phyloP scores from a whole-genome alignment of 2,888 invertebrate species.

The Stenoptilia bipunctidactyla region DNA sequence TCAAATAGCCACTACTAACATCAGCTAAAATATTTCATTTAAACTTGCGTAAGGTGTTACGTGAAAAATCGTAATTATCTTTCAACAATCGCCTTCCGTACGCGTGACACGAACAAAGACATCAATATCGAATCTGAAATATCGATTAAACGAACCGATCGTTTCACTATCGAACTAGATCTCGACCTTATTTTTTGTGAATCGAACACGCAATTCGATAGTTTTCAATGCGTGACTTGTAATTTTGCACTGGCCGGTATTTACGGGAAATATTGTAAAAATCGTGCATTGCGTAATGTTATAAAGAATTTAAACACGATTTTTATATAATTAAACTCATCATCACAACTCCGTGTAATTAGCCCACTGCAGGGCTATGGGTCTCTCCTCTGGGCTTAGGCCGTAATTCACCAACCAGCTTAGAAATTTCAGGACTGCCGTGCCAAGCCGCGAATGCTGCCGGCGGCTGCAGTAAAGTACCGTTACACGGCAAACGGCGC shows the following conservation, averaged over 20 bases:
- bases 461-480: no score
- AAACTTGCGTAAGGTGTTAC: slow-evolving; percentile 56
- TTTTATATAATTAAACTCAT: no score
- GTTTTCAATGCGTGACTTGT: background rate
- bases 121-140: slow-evolving; percentile 14
- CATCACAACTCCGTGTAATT: no score
- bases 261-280: background rate
- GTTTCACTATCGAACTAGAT: slow-evolving; percentile 18
- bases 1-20: background rate
- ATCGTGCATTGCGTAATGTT: background rate
- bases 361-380: no score
- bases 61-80: slow-evolving; percentile 51
- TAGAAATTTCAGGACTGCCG: no score
- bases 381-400: no score
- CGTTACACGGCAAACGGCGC: no score
- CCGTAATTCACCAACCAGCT: no score
- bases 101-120: slow-evolving; percentile 28
- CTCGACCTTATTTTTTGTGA: slow-evolving; percentile 25
- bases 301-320: no score
- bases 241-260: background rate
- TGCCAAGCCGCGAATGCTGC: no score
- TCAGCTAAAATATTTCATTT: slow-evolving; percentile 23
- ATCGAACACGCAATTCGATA: slow-evolving; percentile 21
- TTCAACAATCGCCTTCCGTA: slow-evolving; percentile 47
- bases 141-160: slow-evolving; percentile 22